A percentile compares a stretch with the other conserved stretches of the same genome.
Conservation (phyloP, 2,113 vertebrate genomes). For the Neotragus pygmaeus region DNA sequence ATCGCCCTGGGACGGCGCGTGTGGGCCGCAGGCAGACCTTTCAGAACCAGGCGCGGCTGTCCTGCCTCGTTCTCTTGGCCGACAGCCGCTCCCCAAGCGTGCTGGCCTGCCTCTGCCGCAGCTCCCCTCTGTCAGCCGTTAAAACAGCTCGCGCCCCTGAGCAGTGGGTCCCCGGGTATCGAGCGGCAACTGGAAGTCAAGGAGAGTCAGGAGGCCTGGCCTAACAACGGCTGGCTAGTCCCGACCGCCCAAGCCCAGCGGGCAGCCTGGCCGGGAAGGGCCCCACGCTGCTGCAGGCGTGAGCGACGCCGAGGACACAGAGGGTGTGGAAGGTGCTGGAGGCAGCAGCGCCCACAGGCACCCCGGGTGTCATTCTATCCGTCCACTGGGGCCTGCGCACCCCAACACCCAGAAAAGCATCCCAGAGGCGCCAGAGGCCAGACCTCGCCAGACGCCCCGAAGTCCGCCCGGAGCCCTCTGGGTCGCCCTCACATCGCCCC, state of each 20-base stretch:
- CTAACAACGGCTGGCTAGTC: background rate
- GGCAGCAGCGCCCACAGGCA: fast-evolving
- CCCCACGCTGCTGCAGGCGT: background rate
- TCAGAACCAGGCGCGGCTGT: fast-evolving
- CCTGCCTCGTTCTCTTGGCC: fast-evolving
- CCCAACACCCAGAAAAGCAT: too few species aligned
- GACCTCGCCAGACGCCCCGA: fast-evolving
- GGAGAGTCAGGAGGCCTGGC: background rate
- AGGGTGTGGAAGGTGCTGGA: background rate
- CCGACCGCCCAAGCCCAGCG: fast-evolving
- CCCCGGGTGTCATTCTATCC: fast-evolving
- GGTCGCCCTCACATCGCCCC: fast-evolving
- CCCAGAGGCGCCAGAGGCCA: background rate
- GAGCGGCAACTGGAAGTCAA: fast-evolving
- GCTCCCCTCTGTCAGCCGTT: background rate
- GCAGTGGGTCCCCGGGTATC: fast-evolving
- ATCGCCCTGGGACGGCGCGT: fast-evolving
- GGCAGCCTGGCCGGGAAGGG: fast-evolving
- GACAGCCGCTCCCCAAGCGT: background rate
- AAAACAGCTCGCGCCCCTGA: fast-evolving
- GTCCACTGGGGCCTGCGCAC: background rate
- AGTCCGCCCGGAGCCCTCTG: fast-evolving
- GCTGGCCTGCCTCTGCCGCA: background rate
- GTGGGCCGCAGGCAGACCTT: background rate
- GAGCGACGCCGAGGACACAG: fast-evolving